Base-by-base conservation (phyloP, 2,797 vertebrate species). In the Somateria mollissima region DNA sequence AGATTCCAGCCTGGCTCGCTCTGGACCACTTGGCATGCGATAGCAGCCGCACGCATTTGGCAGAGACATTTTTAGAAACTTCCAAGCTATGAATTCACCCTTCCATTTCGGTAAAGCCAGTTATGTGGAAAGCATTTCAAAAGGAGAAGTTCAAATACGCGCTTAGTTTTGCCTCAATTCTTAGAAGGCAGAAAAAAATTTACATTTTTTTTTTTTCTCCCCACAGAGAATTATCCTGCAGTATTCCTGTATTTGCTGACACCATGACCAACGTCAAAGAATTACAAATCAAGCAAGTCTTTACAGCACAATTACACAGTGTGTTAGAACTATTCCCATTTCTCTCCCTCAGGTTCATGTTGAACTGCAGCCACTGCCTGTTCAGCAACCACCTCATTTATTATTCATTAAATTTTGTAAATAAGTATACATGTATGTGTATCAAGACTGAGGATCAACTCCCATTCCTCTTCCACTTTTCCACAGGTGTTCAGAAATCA, bases 1-100 rank as follows among this genome's bases (percentile, higher is more conserved):
- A 95, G 90, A 97, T 97, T 97, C 91, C 96, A 94, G 93, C 82
- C 95, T 89, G 92, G 80, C 84, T 93, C 91, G 62, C 87, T 94
- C 94, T 92, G 95, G 80, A 83, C 96, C 96, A 96, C 95, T 97
- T 94, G 97, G 96, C 92, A 87, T 66, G 92, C 2, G 94, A 95
- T 81, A 96, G 95, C 95, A 87, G 95, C 95, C 91, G 57, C 2
- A 0, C 73, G 85, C 96, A 92, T 96, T 95, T 95, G 96, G 96
- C 71, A 79, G 94, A 90, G 91, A 93, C 96, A 96, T 96, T 97
- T 97, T 97, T 94, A 97, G 96, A 97, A 96, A 89, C 93, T 60
- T 90, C 74, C 79, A 66, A 84, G 95, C 87, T 91, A 76, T 94
- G 95, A 96, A 97, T 95, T 96, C 96, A 95, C 89, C 79, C 77